phyloP scores from a whole-genome alignment of 2,888 invertebrate genomes.

The Horisme vitalbata region DNA sequence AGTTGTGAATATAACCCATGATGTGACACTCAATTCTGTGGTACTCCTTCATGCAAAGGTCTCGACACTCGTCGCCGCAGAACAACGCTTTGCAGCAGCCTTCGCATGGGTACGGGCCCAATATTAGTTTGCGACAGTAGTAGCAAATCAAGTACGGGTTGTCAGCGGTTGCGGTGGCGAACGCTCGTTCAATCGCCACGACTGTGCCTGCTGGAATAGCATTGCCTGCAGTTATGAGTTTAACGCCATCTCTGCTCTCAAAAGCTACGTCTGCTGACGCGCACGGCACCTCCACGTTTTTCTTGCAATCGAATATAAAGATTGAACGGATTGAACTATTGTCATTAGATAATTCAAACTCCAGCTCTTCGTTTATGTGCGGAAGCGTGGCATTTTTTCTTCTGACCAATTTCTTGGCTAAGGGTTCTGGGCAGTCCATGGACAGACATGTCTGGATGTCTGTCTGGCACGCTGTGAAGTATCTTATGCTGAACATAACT shows the following conservation, averaged over 20 bases:
- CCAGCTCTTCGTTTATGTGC: not conserved
- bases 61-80: slow-evolving; percentile 4
- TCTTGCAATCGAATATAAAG: not conserved
- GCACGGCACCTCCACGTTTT: slow-evolving; percentile 11
- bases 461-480: slow-evolving; percentile 10
- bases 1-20: not conserved
- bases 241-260: not conserved
- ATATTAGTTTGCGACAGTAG: slow-evolving; percentile 4
- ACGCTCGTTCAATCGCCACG: not conserved
- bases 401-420: slow-evolving; percentile 8
- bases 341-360: too few relatives aligned
- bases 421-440: not conserved
- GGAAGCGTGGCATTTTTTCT: not conserved
- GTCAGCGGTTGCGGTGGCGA: not conserved
- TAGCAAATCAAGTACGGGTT: slow-evolving; percentile 1
- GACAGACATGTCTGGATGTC: slow-evolving; percentile 4
- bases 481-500: slow-evolving; percentile 11
- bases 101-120: slow-evolving; percentile 4
- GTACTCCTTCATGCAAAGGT: slow-evolving; percentile 6
- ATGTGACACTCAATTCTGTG: slow-evolving; percentile 16
- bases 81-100: slow-evolving; percentile 8
- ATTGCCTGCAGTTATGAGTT: not conserved
- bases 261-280: slow-evolving; percentile 2
- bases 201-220: not conserved
- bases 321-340: too few relatives aligned